A percentile compares a stretch with the other conserved stretches of the same genome.
These are phyloP conservation scores for Heliconius hewitsoni DNA, from an alignment of 1,140 invertebrate species.

Conservation along the genomic window DNA sequence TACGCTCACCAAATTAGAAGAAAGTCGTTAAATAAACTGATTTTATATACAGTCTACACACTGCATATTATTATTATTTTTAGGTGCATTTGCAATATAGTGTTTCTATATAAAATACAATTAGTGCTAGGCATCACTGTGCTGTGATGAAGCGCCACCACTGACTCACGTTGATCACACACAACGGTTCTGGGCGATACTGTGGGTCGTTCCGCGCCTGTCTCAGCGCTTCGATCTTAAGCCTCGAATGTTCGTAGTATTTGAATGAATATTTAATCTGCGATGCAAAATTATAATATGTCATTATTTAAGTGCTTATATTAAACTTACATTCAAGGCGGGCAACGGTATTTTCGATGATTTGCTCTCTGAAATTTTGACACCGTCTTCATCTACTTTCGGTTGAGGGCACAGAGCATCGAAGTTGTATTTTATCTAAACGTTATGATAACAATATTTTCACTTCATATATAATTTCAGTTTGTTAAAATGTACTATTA, in stretches of 20 bases:
- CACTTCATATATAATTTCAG: background rate
- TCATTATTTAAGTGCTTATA: slow-evolving; percentile 41
- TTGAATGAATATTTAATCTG: slow-evolving; percentile 85
- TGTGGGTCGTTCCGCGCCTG: slow-evolving; percentile 82
- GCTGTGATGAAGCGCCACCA: slow-evolving; percentile 44
- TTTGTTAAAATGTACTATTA: background rate
- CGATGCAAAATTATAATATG: slow-evolving; percentile 52
- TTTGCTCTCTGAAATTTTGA: slow-evolving; percentile 82
- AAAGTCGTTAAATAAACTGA: too few species aligned
- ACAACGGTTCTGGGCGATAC: slow-evolving; percentile 83
- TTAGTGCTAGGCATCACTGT: slow-evolving; percentile 50
- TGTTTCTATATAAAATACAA: slow-evolving; percentile 10
- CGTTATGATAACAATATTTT: slow-evolving; percentile 31
- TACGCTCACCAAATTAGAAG: too few species aligned
- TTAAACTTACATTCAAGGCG: slow-evolving; percentile 86
- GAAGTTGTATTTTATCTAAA: slow-evolving; percentile 85
- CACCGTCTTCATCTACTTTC: slow-evolving; percentile 81
- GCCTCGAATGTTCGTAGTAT: slow-evolving; percentile 82
- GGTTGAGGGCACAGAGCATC: slow-evolving; percentile 84
- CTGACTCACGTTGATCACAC: slow-evolving; percentile 85
- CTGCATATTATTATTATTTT: background rate
- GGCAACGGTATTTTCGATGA: slow-evolving; percentile 84
- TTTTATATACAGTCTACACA: too few species aligned
- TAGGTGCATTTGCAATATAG: background rate
- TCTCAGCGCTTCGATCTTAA: slow-evolving; percentile 79